Percentiles rank a stretch among this genome's conserved stretches.
phyloP scores from a whole-genome alignment of 2,797 vertebrate genomes.

The Micrastur ruficollis region DNA sequence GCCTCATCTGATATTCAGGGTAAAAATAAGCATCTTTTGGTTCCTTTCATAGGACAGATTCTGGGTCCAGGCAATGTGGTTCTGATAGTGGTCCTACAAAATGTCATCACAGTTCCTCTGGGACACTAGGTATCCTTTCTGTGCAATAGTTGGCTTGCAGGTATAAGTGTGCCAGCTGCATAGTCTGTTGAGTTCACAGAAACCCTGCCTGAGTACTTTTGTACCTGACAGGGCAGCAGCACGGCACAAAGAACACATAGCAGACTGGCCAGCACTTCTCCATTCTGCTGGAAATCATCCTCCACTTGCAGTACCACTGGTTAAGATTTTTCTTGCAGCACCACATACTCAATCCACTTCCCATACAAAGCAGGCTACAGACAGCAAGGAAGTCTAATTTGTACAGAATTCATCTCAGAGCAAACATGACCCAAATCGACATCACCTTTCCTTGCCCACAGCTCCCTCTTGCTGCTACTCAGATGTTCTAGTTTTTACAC shows the following conservation, averaged over 20 bases:
- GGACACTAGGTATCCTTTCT: not conserved
- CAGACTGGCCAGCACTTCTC: not conserved
- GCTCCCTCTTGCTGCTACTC: not conserved
- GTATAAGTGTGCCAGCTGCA: not conserved
- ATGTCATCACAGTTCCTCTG: not conserved
- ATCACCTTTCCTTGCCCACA: not conserved
- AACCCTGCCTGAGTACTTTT: not conserved
- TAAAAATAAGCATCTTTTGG: not conserved
- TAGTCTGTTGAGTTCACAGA: not conserved
- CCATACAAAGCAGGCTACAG: not conserved
- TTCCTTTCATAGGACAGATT: not conserved
- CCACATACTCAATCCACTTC: not conserved
- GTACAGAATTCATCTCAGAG: not conserved
- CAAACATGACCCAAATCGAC: not conserved
- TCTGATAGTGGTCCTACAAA: not conserved
- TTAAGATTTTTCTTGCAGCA: not conserved
- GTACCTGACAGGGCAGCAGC: not conserved
- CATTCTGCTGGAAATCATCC: not conserved
- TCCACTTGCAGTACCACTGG: not conserved
- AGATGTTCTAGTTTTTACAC: not conserved
- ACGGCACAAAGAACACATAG: accelerated
- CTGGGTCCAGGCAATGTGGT: not conserved
- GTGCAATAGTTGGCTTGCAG: not conserved
- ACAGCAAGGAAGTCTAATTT: not conserved
- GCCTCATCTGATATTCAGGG: not conserved